phyloP scores from a whole-genome alignment of 1,140 invertebrate species.

The Cyrtorhinus lividipennis region DNA sequence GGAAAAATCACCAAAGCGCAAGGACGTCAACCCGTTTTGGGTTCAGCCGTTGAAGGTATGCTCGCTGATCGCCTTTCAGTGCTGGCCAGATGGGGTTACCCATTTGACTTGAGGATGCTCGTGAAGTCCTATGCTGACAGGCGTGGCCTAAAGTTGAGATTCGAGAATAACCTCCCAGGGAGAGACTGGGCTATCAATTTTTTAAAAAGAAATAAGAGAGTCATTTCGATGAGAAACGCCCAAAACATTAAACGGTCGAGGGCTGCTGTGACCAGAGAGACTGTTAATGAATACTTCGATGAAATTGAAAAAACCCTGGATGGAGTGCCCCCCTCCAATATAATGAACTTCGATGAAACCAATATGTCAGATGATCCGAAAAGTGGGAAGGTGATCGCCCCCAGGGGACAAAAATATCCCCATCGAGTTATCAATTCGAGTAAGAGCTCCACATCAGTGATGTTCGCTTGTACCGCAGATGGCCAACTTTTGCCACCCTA shows the following conservation, averaged over 20 bases:
- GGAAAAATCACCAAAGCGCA: too few relatives aligned
- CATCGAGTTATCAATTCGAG: neutral
- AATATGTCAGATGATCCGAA: constrained; percentile 19
- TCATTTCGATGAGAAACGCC: constrained; percentile 22
- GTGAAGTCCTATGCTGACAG: neutral
- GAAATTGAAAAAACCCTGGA: constrained; percentile 26
- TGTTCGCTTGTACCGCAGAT: constrained; percentile 16
- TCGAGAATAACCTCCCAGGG: neutral
- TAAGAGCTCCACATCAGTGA: constrained; percentile 17
- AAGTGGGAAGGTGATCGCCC: constrained; percentile 14
- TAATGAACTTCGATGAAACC: constrained; percentile 24
- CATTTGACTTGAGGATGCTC: neutral
- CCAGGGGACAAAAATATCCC: constrained; percentile 17
- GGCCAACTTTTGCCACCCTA: constrained; percentile 18
- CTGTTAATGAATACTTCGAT: constrained; percentile 28
- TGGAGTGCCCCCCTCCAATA: constrained; percentile 19
- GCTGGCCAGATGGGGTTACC: too few relatives aligned
- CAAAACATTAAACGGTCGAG: constrained; percentile 26
- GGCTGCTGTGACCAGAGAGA: constrained; percentile 24
- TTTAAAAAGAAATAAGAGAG: neutral
- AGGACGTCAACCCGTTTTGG: too few relatives aligned
- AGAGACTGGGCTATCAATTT: neutral
- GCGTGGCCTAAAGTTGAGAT: neutral
- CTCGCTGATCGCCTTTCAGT: too few relatives aligned
- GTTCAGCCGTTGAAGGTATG: too few relatives aligned